Evolutionary conservation across 2,113 vertebrate genomes (phyloP), one percentile per base, ranked within the genome.

Genomic region (Salvelinus sp.): DNA sequence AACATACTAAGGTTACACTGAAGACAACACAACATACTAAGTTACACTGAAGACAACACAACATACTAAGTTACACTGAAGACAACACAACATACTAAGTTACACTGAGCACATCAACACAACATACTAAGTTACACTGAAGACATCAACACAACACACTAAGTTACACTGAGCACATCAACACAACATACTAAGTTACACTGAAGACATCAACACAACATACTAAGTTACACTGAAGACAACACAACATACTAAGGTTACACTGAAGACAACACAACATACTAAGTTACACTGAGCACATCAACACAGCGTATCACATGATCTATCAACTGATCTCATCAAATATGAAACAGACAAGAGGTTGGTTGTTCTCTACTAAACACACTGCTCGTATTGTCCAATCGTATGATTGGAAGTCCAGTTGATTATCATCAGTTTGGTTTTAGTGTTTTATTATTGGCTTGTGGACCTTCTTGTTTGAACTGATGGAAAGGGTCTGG

Each of bases 371-470:
- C 71, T 66, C 77, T 70, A 81, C 72, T 50, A 50, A 70, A 28
- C 2, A 87, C 84, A 85, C 79, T 81, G 80, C 72, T 47, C 38
- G 47, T 70, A 80, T 90, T 88, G 87, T 89, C 72, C 67, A 74
- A 12, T 74, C 33, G 22, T 54, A 67, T 69, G 54, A 76, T 13
- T 77, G 76, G 74, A 85, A 81, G 81, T 81, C 82, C 27, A 28
- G 33, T 75, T 67, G 6, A 68, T 78, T 71, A 80, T 66, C 74
- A 20, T 70, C 79, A 79, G 77, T 86, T 82, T 73, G 4, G 48
- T 38, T n/a, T 2, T 14, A 77, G 0, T 6, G 6, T 75, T n/a
- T 76, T 76, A 66, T 23, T 47, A 6, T 38, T 30, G 20, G 6
- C 1, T 23, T 58, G 9, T 0, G 48, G 47, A 72, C 47, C n/a